Percentiles rank a stretch among this genome's conserved stretches.
These are phyloP conservation scores for Trachymyrmex cornetzi DNA, from an alignment of 1,140 invertebrate genomes.

Conservation along the genomic window DNA sequence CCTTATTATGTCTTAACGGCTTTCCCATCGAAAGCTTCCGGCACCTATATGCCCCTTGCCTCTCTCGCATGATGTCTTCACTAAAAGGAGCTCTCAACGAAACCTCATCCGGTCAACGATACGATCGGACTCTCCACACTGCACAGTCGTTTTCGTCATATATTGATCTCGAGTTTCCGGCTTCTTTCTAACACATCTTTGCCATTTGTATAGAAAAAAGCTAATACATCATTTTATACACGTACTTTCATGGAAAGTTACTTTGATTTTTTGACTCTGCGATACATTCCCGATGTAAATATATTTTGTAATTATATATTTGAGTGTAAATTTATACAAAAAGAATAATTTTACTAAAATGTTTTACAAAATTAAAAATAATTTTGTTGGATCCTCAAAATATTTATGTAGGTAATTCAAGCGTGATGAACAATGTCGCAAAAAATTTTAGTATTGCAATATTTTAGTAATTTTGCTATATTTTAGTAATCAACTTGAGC, in stretches of 20 bases:
- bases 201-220: slow-evolving; percentile 4
- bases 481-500: no score
- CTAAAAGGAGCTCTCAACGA: slow-evolving; percentile 64
- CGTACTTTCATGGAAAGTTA: neutral
- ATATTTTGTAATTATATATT: neutral
- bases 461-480: no score
- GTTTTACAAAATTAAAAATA: no score
- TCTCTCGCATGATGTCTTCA: slow-evolving; percentile 38
- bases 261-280: neutral
- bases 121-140: slow-evolving; percentile 39
- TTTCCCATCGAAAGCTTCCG: slow-evolving; percentile 58
- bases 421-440: no score
- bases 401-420: no score
- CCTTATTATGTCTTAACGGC: slow-evolving; percentile 60
- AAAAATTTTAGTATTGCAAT: no score
- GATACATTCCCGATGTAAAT: neutral
- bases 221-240: slow-evolving; percentile 17
- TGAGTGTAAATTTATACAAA: slow-evolving; percentile 1
- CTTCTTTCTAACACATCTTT: neutral
- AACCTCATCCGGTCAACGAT: slow-evolving; percentile 64
- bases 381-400: no score
- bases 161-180: slow-evolving; percentile 39
- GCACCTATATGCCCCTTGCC: slow-evolving; percentile 34
- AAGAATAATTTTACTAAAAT: no score
- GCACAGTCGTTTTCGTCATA: slow-evolving; percentile 32